Conservation (phyloP, 2,113 vertebrate species). For the Tyto alba region DNA sequence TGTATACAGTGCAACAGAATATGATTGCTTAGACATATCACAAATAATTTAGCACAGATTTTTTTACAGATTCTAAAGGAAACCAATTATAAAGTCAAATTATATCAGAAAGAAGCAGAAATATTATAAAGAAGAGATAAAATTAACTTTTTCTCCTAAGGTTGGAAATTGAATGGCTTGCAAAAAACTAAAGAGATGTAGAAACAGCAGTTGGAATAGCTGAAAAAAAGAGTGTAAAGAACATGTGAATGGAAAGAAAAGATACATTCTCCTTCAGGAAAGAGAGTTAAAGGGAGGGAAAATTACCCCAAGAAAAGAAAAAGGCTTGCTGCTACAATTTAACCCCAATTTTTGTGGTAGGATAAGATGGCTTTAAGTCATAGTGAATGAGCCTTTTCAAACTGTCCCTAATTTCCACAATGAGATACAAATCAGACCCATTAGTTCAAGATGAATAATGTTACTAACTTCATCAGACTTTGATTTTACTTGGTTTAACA, state of each 20-base stretch:
- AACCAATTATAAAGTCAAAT: not conserved
- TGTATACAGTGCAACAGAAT: not conserved
- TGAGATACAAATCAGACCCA: not conserved
- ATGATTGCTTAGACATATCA: not conserved
- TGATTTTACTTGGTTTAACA: not conserved
- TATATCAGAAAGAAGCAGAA: not conserved
- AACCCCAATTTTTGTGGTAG: not conserved
- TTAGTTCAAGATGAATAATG: not conserved
- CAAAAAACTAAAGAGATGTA: not conserved
- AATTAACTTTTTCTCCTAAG: not conserved
- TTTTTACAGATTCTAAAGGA: not conserved
- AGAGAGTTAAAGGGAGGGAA: not conserved
- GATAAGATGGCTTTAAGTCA: not conserved
- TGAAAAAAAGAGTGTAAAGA: not conserved
- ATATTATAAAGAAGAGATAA: not conserved
- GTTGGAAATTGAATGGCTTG: not conserved
- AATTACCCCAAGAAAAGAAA: not conserved
- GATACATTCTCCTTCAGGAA: not conserved
- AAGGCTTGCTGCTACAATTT: not conserved
- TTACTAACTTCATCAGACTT: not conserved
- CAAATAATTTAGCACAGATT: conserved; percentile 2
- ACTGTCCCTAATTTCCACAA: not conserved
- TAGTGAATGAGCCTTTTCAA: not conserved
- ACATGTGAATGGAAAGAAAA: not conserved
- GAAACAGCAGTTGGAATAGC: not conserved